Evolutionary conservation across 2,888 invertebrate species (phyloP), one percentile per base, ranked within the genome.

Genomic region (Leucozona laternaria): DNA sequence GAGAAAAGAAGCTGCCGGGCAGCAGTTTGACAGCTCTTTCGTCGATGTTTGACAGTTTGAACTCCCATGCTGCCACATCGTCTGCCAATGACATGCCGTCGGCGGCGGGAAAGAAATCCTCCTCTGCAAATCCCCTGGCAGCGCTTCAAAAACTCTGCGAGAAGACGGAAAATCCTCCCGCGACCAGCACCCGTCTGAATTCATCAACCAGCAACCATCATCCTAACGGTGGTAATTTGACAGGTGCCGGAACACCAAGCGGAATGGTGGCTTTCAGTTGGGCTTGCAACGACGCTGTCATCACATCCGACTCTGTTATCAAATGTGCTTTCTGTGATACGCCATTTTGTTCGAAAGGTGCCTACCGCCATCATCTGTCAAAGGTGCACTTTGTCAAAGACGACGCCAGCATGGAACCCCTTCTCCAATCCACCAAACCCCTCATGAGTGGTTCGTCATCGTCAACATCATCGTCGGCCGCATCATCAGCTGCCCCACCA

Each of bases 361-460:
- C 98, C 13, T 98, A 98, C 93, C 95, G 99, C 90, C 98, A 98
- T 93, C 99, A 99, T 91, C 93, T 98, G 90, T 98, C 97, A 62
- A 98, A 98, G 93, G 97, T 97, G 96, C 98, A 98, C 92, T 98
- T 98, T 91, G 97, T 98, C 79, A 98, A 98, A 92, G 98, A 98
- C 90, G 97, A 97, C n/a, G 96, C 96, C 37, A 94, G 96, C 89
- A 96, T 96, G 5, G 97, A 97, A 28, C 43, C 90, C 83, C 31
- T 91, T 70, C 57, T 83, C 15, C 57, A 60, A 68, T 58, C 79
- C 50, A 50, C 60, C n/a, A 81, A 81, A 45, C 15, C 72, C 11
- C 57, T 73, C 10, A 77, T 66, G 55, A 64, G 83, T 17, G 79
- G 71, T 40, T 79, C 76, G 2, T 80, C 78, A 28, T 43, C 81